Conservation (phyloP, 2,888 invertebrate genomes). For the Aleiodes testaceus region DNA sequence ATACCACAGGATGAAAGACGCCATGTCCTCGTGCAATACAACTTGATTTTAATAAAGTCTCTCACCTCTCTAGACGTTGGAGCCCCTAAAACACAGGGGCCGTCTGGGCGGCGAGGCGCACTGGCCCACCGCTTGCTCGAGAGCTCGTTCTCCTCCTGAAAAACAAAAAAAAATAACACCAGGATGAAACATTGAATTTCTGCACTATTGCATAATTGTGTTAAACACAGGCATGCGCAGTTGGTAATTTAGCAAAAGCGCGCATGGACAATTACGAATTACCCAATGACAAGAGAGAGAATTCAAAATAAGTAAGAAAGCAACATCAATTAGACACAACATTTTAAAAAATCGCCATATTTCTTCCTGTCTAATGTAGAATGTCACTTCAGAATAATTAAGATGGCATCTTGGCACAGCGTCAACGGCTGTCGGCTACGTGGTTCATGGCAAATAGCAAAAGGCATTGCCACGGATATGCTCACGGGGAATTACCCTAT, state of each 20-base stretch:
- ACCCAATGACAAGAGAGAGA: slow-evolving; percentile 22
- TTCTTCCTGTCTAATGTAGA: slow-evolving; percentile 42
- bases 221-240: neutral
- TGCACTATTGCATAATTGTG: neutral
- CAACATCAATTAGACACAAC: slow-evolving; percentile 38
- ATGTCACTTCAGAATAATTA: slow-evolving; percentile 60
- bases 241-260: slow-evolving; percentile 33
- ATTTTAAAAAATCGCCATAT: slow-evolving; percentile 17
- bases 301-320: slow-evolving; percentile 30
- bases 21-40: slow-evolving; percentile 28
- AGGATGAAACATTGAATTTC: slow-evolving; percentile 25
- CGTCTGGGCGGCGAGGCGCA: slow-evolving; percentile 79
- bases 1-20: slow-evolving; percentile 37
- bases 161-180: slow-evolving; percentile 63
- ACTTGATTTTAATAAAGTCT: slow-evolving; percentile 24
- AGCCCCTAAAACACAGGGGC: slow-evolving; percentile 72
- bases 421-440: slow-evolving; percentile 54
- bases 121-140: slow-evolving; percentile 81
- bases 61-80: slow-evolving; percentile 71
- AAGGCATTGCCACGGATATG: slow-evolving; percentile 33
- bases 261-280: slow-evolving; percentile 35
- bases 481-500: slow-evolving; percentile 41
- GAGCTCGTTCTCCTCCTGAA: slow-evolving; percentile 82
- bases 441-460: slow-evolving; percentile 32
- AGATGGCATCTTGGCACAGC: slow-evolving; percentile 58